phyloP scores from a whole-genome alignment of 2,797 vertebrate genomes.

The Eremophila alpestris region DNA sequence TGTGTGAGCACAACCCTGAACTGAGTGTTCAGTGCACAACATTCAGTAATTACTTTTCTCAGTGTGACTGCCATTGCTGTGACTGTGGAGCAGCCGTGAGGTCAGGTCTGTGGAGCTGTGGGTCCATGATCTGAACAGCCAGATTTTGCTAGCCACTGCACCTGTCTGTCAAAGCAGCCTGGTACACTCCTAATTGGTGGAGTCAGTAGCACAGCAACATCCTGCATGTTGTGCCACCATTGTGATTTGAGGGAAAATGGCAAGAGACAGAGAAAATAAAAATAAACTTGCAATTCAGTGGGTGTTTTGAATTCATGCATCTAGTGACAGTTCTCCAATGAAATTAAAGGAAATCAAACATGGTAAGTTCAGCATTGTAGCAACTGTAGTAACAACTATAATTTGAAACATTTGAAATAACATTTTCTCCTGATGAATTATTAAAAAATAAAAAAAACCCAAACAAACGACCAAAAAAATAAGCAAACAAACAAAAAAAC shows the following conservation, averaged over 20 bases:
- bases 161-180: not conserved
- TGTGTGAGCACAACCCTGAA: not conserved
- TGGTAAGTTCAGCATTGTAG: not conserved
- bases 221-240: accelerated
- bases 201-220: not conserved
- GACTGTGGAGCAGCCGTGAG: not conserved
- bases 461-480: no score
- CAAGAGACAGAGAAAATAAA: not conserved
- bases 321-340: not conserved
- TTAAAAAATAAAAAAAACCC: not conserved
- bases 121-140: not conserved
- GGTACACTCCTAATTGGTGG: accelerated
- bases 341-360: accelerated
- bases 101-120: not conserved
- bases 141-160: not conserved
- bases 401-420: not conserved
- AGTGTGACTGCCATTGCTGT: not conserved
- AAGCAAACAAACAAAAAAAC: not conserved
- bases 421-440: accelerated
- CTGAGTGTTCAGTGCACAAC: not conserved
- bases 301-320: not conserved
- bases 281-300: not conserved
- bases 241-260: not conserved
- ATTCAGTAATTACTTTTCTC: not conserved
- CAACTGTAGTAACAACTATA: not conserved